These are phyloP conservation scores for Diploscapter pachys DNA, from an alignment of 1,140 invertebrate genomes.

Conservation along the genomic window DNA sequence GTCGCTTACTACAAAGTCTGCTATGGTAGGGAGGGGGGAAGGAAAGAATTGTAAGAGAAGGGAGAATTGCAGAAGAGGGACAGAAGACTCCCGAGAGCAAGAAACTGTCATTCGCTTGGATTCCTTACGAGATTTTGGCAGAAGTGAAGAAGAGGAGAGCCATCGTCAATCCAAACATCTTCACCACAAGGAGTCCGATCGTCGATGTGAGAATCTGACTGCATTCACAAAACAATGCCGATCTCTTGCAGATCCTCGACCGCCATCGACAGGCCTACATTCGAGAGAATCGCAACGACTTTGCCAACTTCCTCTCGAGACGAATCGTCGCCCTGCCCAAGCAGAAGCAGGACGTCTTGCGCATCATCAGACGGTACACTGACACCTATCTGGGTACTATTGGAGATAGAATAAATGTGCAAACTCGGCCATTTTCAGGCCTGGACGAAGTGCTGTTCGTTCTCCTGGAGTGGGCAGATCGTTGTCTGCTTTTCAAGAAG, in stretches of 20 bases:
- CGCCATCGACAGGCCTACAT: background rate
- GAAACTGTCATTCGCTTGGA: conserved; percentile 25
- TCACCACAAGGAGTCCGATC: background rate
- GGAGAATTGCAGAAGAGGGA: background rate
- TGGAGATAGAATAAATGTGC: background rate
- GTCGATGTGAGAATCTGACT: background rate
- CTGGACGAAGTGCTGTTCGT: conserved; percentile 6
- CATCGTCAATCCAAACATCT: background rate
- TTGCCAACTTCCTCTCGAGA: background rate
- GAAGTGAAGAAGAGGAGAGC: conserved; percentile 17
- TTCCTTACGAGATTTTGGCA: conserved; percentile 26
- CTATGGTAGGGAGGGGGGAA: conserved; percentile 15
- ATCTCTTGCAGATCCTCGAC: background rate
- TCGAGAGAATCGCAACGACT: background rate
- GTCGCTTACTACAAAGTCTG: conserved; percentile 33
- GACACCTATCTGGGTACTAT: background rate
- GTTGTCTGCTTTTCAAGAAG: background rate
- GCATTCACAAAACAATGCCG: background rate
- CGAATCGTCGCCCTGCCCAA: background rate
- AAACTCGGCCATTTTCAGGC: background rate
- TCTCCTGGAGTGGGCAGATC: background rate
- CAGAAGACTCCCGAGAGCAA: conserved; percentile 6
- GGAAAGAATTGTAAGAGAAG: background rate
- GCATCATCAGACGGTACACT: background rate
- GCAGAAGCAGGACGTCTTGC: background rate